Base-by-base conservation (phyloP, 2,113 vertebrate species). In the Pungitius pungitius region DNA sequence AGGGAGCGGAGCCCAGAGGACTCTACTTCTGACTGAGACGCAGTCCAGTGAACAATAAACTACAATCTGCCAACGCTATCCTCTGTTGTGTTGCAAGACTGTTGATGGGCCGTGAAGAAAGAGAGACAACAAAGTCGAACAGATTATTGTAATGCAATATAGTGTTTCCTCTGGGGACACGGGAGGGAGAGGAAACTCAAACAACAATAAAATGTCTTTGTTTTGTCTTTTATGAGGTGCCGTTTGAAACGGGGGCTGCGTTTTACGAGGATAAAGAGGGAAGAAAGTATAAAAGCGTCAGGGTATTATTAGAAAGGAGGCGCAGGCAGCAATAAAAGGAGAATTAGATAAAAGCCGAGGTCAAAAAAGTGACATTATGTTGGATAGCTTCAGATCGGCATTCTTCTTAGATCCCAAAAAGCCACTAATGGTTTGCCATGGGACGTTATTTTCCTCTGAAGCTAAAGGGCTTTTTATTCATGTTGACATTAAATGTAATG, bases 21-120 rank as follows among this genome's bases (percentile, higher is more conserved):
- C 54, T 73, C 77, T 43, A 52, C 17, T 66, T 71, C 39, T 65
- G 57, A 58, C 63, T 69, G 45, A 75, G 85, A 83, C 82, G 62
- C 84, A 82, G 68, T 20, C 62, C 81, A 82, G 49, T 78, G 85
- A 89, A 81, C 88, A 62, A 71, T 20, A 57, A 86, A 85, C 35
- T 54, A 37, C 73, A 79, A 62, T 72, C 82, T 85, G 80, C 37
- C 78, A 56, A 51, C 1, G 6, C 37, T 18, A 1, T 73, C 45
- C 54, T 61, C 73, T 15, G 55, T 15, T 67, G 68, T 26, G 20
- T 62, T 11, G 24, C 2, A 10, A 59, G 20, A 63, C 1, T 8
- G 27, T 57, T 69, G 64, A 61, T 45, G 45, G 37, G 69, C 57
- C 61, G 63, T 62, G 43, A 26, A 52, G 17, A 40, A 73, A 68